Percentiles rank a stretch among this genome's conserved stretches.
Evolutionary conservation across 2,888 invertebrate genomes (phyloP).

Genomic region (Drosophila ochracea): DNA sequence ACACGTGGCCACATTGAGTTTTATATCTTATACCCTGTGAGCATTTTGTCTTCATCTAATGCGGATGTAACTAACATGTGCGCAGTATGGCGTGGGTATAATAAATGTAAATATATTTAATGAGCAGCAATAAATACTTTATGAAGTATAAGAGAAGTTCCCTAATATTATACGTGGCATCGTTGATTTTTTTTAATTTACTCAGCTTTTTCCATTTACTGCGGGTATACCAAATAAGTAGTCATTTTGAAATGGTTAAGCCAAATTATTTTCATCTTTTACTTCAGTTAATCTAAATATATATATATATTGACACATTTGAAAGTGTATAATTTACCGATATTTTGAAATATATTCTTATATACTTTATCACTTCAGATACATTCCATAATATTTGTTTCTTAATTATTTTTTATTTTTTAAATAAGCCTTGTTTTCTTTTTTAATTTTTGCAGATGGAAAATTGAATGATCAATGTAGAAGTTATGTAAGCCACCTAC

Average conservation of each 20-base stretch:
- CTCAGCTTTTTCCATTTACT: too few species aligned
- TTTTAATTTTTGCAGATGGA: background rate
- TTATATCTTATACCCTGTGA: constrained; percentile 13
- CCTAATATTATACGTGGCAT: background rate
- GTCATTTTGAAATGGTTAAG: background rate
- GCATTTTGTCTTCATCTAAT: background rate
- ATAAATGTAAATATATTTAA: background rate
- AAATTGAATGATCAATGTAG: background rate
- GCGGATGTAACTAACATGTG: background rate
- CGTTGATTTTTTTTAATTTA: background rate
- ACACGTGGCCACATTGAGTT: constrained; percentile 24
- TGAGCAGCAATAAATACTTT: too few species aligned
- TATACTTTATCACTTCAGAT: background rate
- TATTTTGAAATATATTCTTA: background rate
- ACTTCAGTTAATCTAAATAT: background rate
- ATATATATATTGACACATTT: background rate
- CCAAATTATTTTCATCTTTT: background rate
- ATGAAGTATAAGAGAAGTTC: background rate
- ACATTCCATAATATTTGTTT: background rate
- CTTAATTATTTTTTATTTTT: background rate
- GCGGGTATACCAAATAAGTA: background rate
- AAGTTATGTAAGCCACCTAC: background rate
- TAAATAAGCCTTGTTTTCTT: background rate
- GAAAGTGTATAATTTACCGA: background rate
- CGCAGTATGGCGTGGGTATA: background rate